Base-by-base conservation (phyloP, 2,797 vertebrate species). In the Apogon talboti region DNA sequence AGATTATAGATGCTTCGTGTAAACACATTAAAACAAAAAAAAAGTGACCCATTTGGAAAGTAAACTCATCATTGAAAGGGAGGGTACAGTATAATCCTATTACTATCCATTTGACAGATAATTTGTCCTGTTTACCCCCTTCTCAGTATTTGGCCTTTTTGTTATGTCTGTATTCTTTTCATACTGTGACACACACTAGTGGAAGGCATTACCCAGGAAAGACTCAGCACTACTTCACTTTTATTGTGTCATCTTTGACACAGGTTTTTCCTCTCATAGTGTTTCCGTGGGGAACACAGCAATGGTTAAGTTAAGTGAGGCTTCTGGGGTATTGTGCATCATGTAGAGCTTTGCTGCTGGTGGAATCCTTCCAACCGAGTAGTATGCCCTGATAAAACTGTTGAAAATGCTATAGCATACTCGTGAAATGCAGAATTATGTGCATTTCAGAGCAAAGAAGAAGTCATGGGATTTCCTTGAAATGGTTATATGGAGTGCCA, bases 261-360 rank as follows among this genome's bases (percentile, higher is more conserved):
- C 19, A 46, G 33, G 33, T 28, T 46, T 11, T 58, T 16, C n/a
- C 66, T 61, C 48, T 46, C 58, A 10, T 7, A 24, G 60, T 63
- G 61, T 76, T 78, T 65, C 1, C 7, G 1, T 1, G 41, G 43
- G 37, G 42, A 61, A 47, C 47, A 66, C 59, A 16, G 65, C 64
- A 56, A 54, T 41, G 24, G 47, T 67, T 46, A 46, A 46, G 19
- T 21, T 65, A 50, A 51, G 65, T 73, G 52, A 71, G 50, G 69
- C 74, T 75, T 79, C 57, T 67, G 57, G 67, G 64, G 54, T 70
- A 45, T 61, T 52, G 71, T 66, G 71, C 51, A 42, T 84, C 54
- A 42, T 10, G 14, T 41, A 21, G 38, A 61, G 71, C 21, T 37
- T 46, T 19, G 2, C 70, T 73, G 62, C 48, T 48, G 59, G 28